Evolutionary conservation across 1,140 invertebrate species (phyloP), one percentile per base, ranked within the genome.

Genomic region (Heliconius melpomene): DNA sequence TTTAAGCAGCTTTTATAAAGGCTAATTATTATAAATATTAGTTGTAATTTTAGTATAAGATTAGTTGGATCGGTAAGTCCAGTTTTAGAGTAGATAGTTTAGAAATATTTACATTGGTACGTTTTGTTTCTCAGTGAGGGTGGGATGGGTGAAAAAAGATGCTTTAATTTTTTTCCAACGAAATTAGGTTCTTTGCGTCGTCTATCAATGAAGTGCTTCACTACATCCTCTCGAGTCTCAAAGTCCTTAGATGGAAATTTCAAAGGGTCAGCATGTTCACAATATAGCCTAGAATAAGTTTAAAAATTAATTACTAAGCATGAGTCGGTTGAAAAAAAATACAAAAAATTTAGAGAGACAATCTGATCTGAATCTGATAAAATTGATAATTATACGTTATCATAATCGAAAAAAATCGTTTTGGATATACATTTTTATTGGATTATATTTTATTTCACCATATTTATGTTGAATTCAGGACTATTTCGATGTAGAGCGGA

Each of bases 201-300:
- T 7, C 93, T 86, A 23, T 84, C 83, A 20, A 93, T 81, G 77
- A 94, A 94, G 38, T 94, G 91, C 0, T 86, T 79, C 16, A 93
- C 86, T 77, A 92, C 90, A 0, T 83, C 80, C 40, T 91, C 85
- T 0, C 86, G 82, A 3, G 76, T 79, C 3, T 89, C 85, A 23
- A 92, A 93, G 73, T 90, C 71, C 36, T 72, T 72, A n/a, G n/a
- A 26, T 29, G 60, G 60, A 26, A 66, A 66, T 66, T 66, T 66
- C n/a, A 29, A 82, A 0, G 88, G 90, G 9, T 93, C 91, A 9
- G 93, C 85, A 72, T 94, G 91, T 7, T 87, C 87, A 72, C 93
- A 94, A 75, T 93, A 94, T 66, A 94, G 84, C 93, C 93, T 94
- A 66, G 23, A 80, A 81, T 2, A 29, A 11, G 11, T 3, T 29